Evolutionary conservation across 2,888 invertebrate genomes (phyloP), one percentile per base, ranked within the genome.

Genomic region (Ophioninae sp.): DNA sequence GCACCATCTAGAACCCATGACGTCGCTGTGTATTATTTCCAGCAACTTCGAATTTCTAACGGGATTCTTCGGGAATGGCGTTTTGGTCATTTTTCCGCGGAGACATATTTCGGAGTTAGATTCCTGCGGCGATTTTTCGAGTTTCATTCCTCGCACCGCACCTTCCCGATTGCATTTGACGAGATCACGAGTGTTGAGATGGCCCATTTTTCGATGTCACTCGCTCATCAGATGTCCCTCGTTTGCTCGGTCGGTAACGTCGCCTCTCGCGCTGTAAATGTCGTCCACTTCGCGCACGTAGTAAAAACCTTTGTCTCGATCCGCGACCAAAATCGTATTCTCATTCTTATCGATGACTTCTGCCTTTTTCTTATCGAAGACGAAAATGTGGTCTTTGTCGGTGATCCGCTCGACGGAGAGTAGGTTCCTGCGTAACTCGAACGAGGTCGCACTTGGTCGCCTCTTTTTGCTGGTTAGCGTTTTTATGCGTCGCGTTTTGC

Each of bases 1-100:
- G n/a, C n/a, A n/a, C n/a, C n/a, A n/a, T n/a, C n/a, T n/a, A n/a
- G n/a, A n/a, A n/a, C n/a, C n/a, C 23, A 41, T 44, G 2, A 74
- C 30, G 20, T 64, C 63, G n/a, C 41, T 23, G 10, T 74, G 73
- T 3, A 74, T 74, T 10, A 74, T 44, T n/a, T 74, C 64, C 30
- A 74, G 17, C 9, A 37, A 5, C 6, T 74, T 44, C 3, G 73
- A 10, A 3, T 51, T 9, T n/a, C 20, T 63, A 0, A 3, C 17
- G 3, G 73, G 10, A 9, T 9, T 23, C 10, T 51, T 74, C 8
- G 30, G 23, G 17, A 74, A 74, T 6, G 73, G 23, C 3, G 17
- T 73, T 6, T 9, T 51, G 3, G 63, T 44, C 41, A 73, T 73
- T 44, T 73, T 73, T 63, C 73, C 73, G 0, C 20, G 44, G 6